Evolutionary conservation across 2,113 vertebrate genomes (phyloP).

Genomic region (Stictonetta naevosa): DNA sequence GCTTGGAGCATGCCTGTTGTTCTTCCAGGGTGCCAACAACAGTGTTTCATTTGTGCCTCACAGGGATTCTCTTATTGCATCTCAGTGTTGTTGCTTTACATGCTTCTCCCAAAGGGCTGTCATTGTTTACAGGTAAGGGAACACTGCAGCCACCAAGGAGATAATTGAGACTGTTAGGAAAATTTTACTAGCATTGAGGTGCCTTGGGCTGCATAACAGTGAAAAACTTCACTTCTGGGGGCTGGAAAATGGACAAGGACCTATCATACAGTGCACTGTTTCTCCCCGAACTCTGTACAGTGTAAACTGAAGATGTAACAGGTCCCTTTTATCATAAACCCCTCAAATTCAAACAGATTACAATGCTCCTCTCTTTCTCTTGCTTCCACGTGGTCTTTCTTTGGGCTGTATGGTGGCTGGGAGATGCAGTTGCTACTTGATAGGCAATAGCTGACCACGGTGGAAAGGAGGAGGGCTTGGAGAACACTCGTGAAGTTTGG

Average conservation of each 20-base stretch:
- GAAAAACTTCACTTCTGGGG: not conserved
- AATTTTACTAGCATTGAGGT: not conserved
- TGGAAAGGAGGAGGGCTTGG: not conserved
- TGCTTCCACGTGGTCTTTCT: not conserved
- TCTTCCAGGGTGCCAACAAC: not conserved
- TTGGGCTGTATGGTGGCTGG: not conserved
- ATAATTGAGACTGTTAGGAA: not conserved
- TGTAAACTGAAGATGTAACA: not conserved
- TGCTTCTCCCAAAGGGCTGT: slow-evolving; percentile 17
- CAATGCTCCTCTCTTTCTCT: not conserved
- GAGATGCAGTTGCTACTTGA: not conserved
- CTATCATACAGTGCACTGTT: not conserved
- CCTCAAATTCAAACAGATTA: not conserved
- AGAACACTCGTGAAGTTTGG: not conserved
- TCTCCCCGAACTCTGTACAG: not conserved
- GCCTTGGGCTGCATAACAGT: not conserved
- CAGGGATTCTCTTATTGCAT: slow-evolving; percentile 4
- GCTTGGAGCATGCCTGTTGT: not conserved
- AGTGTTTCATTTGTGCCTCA: not conserved
- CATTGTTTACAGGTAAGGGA: slow-evolving; percentile 7
- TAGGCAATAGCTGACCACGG: not conserved
- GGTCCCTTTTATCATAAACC: not conserved
- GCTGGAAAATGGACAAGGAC: not conserved
- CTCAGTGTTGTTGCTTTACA: slow-evolving; percentile 10
- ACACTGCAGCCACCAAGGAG: not conserved